These are phyloP conservation scores for Gastrophysa polygoni DNA, from an alignment of 2,888 invertebrate genomes.

Conservation along the genomic window DNA sequence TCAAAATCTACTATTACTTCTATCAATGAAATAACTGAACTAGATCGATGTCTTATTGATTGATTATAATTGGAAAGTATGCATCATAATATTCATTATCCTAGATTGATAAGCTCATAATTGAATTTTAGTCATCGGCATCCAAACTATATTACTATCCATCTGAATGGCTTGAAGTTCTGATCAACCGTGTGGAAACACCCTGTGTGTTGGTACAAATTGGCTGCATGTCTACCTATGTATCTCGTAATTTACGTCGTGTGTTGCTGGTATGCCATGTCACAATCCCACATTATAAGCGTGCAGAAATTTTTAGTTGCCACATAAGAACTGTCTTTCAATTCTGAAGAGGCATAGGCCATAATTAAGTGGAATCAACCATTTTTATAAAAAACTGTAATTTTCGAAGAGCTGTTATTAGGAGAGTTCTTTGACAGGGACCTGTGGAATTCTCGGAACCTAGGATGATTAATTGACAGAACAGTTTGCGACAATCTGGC, in stretches of 20 bases:
- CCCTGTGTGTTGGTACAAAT: not conserved
- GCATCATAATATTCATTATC: too few species aligned
- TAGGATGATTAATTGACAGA: not conserved
- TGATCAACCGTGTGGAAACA: not conserved
- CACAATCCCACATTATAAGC: constrained; percentile 21
- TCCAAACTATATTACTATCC: too few species aligned
- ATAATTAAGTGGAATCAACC: constrained; percentile 35
- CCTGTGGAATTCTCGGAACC: constrained; percentile 22
- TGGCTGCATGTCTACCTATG: not conserved
- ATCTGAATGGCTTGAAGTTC: not conserved
- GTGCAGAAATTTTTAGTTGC: constrained; percentile 29
- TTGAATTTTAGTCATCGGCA: too few species aligned
- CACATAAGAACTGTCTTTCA: constrained; percentile 33
- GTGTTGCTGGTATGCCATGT: constrained; percentile 21
- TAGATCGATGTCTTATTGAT: too few species aligned
- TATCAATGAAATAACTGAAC: too few species aligned
- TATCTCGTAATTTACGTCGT: constrained; percentile 19
- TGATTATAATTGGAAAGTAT: too few species aligned
- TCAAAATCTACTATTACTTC: too few species aligned
- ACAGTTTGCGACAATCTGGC: not conserved
- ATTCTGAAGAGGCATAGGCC: constrained; percentile 27
- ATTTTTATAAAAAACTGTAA: constrained; percentile 32
- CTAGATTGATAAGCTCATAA: too few species aligned
- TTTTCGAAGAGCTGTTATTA: constrained; percentile 34
- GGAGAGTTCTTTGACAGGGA: constrained; percentile 33